Percentiles rank a stretch among this genome's conserved stretches.
These are phyloP conservation scores for Caenorhabditis sp. DNA, from an alignment of 2,888 invertebrate genomes.

Conservation along the genomic window DNA sequence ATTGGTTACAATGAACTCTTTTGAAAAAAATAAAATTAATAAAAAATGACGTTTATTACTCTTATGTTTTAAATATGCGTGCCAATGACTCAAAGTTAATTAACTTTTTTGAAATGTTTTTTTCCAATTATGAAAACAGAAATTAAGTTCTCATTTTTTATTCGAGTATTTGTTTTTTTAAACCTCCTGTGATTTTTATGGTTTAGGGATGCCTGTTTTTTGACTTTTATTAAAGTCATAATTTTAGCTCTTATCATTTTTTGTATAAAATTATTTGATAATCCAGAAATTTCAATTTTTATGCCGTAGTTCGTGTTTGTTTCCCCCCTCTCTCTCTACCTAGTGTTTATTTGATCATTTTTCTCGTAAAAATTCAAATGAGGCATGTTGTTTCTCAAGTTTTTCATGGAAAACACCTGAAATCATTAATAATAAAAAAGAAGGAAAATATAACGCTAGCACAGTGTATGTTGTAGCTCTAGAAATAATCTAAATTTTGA, in stretches of 20 bases:
- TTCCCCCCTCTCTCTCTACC: background rate
- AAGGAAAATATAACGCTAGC: background rate
- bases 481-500: conserved; percentile 22
- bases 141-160: no score
- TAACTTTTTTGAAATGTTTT: no score
- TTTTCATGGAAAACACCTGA: background rate
- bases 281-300: background rate
- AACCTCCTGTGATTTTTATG: no score
- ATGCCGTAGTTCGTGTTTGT: background rate
- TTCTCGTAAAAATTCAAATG: background rate
- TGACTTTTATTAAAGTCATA: background rate
- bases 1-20: no score
- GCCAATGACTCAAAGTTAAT: no score
- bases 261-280: background rate
- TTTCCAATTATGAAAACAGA: no score
- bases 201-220: no score
- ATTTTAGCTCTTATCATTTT: background rate
- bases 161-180: no score
- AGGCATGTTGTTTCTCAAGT: background rate
- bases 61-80: no score
- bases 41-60: no score
- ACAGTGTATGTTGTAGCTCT: conserved; percentile 22
- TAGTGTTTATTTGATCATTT: background rate
- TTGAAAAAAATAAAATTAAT: no score
- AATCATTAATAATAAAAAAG: background rate